Evolutionary conservation across 2,888 invertebrate species (phyloP), one percentile per base, ranked within the genome.

Genomic region (Escarpia spicata): DNA sequence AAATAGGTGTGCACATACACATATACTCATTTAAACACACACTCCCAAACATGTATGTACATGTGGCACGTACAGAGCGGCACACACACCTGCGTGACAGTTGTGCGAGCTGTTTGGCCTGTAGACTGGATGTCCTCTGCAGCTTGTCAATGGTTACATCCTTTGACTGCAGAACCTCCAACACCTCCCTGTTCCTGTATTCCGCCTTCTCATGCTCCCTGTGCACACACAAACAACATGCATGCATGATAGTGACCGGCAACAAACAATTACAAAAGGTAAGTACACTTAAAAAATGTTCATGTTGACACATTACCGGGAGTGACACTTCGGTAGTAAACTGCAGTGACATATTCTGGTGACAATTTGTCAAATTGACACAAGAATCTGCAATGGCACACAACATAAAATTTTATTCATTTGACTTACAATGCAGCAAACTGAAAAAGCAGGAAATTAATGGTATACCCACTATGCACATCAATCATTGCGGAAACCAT

Each of bases 131-230:
- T 4, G 90, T 75, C 60, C 93, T 58, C 92, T 94, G 92, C 15
- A 94, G 92, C 75, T 94, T 93, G 45, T 95, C 95, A 92, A 96
- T 95, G 93, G 95, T 95, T 75, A 95, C 95, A 95, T 96, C 96
- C 93, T 96, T 96, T 60, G 95, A 93, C 93, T 96, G 95, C 43
- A 96, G 94, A 45, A 96, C 96, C 92, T 96, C 96, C 92, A 96
- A 93, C 44, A 96, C 96, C 94, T 96, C 96, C 43, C 95, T 94
- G 94, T 96, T 96, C 92, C 96, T 96, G 3, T 94, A 93, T 93
- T 96, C 96, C n/a, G 95, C 94, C 93, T 96, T 96, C 94, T 96
- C 96, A 92, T 95, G 96, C 93, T 96, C 96, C 92, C 96, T 96
- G 94, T n/a, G 75, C 3, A n/a, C 10, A 37, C 60, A 43, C 44